These are phyloP conservation scores for Pyrocoelia pectoralis DNA, from an alignment of 2,888 invertebrate species.

Conservation along the genomic window DNA sequence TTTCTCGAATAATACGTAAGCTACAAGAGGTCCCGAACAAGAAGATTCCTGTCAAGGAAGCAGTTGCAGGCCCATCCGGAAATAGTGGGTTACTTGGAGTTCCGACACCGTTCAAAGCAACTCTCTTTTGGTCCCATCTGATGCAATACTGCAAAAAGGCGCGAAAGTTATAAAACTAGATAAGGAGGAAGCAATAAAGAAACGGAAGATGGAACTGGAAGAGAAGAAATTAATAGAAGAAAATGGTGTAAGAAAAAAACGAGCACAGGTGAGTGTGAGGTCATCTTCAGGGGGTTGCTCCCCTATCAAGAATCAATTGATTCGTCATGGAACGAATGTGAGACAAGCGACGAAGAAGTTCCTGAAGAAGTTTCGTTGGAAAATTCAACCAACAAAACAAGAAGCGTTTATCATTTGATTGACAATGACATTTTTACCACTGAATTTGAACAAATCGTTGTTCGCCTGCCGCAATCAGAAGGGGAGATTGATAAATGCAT, in stretches of 20 bases:
- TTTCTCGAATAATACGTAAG: neutral
- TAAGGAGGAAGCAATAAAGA: neutral
- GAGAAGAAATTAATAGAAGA: neutral
- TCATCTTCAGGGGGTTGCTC: neutral
- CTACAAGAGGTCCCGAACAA: neutral
- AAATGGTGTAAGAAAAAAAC: neutral
- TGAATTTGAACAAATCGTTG: neutral
- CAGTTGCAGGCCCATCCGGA: neutral
- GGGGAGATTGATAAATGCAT: neutral
- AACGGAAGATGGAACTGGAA: neutral
- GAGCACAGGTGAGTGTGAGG: neutral
- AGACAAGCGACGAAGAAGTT: conserved; percentile 1
- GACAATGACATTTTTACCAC: neutral
- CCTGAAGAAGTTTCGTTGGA: neutral
- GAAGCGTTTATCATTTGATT: neutral
- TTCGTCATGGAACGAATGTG: neutral
- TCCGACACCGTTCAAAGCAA: neutral
- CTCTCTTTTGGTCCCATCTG: neutral
- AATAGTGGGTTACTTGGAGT: neutral
- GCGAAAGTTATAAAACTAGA: neutral
- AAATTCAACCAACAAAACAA: neutral
- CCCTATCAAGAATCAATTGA: neutral
- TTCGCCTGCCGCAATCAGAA: neutral
- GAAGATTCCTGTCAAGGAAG: neutral
- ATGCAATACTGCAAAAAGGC: neutral